phyloP scores from a whole-genome alignment of 2,113 vertebrate species.

The Atrichornis clamosus region DNA sequence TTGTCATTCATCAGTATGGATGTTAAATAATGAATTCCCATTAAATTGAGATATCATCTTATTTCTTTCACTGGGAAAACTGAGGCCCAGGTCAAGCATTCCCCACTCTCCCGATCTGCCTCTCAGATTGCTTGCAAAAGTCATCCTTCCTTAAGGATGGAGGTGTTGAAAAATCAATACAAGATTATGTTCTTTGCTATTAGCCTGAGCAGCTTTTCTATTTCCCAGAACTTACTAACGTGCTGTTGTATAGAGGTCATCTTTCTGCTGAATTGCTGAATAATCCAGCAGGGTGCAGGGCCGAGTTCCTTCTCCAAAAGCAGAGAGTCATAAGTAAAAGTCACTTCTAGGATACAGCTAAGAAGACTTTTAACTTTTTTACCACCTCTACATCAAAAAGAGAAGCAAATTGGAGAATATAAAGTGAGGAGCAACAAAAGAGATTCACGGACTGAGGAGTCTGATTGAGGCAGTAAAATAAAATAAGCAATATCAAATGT shows the following conservation, averaged over 20 bases:
- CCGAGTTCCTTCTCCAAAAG: background rate
- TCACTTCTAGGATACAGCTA: background rate
- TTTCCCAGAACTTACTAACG: constrained; percentile 1
- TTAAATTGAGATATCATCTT: background rate
- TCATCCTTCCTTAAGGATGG: constrained; percentile 10
- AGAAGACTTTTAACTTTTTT: background rate
- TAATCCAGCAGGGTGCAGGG: background rate
- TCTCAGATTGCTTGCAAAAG: background rate
- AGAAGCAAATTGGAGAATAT: background rate
- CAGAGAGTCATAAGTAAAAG: background rate
- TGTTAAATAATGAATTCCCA: background rate
- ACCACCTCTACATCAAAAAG: background rate
- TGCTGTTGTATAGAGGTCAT: background rate
- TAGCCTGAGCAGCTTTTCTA: background rate
- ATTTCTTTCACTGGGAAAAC: background rate
- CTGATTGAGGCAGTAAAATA: background rate
- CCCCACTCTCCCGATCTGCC: background rate
- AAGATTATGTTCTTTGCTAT: constrained; percentile 37
- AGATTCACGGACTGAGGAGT: background rate
- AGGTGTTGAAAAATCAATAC: constrained; percentile 26
- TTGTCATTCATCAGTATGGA: background rate
- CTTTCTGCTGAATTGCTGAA: background rate
- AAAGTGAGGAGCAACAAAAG: background rate
- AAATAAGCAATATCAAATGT: background rate
- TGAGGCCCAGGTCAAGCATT: background rate